phyloP scores from a whole-genome alignment of 2,888 invertebrate species.

The Catocala nupta region DNA sequence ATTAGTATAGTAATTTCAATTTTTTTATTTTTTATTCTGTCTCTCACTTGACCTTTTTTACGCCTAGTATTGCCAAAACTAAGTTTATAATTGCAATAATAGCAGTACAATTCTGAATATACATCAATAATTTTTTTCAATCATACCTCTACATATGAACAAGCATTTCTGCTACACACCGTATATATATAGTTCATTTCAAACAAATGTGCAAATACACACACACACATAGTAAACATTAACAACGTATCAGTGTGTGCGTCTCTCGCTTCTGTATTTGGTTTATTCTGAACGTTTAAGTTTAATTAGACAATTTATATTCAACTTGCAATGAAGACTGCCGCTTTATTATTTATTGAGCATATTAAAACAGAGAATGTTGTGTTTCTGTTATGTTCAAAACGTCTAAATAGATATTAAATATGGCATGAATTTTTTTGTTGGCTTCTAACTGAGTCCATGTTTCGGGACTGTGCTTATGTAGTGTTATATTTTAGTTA shows the following conservation, averaged over 20 bases:
- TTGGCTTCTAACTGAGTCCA: slow-evolving; percentile 10
- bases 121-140: too few relatives aligned
- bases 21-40: too few relatives aligned
- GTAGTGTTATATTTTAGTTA: too few relatives aligned
- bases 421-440: slow-evolving; percentile 29
- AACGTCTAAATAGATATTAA: slow-evolving; percentile 45
- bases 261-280: slow-evolving; percentile 61
- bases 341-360: slow-evolving; percentile 78
- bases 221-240: slow-evolving; percentile 8
- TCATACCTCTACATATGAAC: too few relatives aligned
- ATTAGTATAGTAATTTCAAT: too few relatives aligned
- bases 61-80: too few relatives aligned
- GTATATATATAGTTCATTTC: slow-evolving; percentile 41
- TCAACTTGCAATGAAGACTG: slow-evolving; percentile 81
- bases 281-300: slow-evolving; percentile 76
- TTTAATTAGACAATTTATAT: slow-evolving; percentile 84
- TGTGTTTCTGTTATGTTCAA: slow-evolving; percentile 53
- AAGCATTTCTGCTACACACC: too few relatives aligned
- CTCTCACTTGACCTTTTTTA: too few relatives aligned
- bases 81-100: too few relatives aligned
- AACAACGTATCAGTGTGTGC: slow-evolving; percentile 53
- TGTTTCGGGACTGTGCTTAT: not conserved
- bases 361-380: slow-evolving; percentile 65
- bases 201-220: slow-evolving; percentile 36
- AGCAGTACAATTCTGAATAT: too few relatives aligned